Base-by-base conservation (phyloP, 2,888 invertebrate genomes). In the Zaprionus obscuricornis region DNA sequence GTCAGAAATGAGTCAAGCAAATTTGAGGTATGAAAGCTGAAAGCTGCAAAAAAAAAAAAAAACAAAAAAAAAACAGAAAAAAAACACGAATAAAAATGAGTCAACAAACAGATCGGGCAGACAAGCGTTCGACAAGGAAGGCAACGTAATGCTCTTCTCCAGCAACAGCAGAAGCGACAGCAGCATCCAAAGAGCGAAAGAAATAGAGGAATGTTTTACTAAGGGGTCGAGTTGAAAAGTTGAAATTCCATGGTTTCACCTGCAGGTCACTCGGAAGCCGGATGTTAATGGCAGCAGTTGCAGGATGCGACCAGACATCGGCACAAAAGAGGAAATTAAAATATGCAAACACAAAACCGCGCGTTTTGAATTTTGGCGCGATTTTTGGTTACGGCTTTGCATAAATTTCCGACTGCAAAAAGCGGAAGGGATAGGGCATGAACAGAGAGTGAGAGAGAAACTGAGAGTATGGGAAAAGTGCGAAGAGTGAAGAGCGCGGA, bases 271-370 rank as follows among this genome's bases (percentile, higher is more conserved):
- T 63, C 73, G 81, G 77, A 67, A 76, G 71, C 78, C 82, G 85
- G 78, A 85, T 74, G 85, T 74, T 76, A 66, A 71, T 62, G 71
- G 71, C 59, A 68, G 65, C 64, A 65, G 60, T 73, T 54, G 47
- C 73, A 70, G 71, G 66, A 71, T 64, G 57, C 58, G 57, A 26
- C 50, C 43, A 50, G 64, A 50, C 57, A 67, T 34, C 55, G 58
- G 58, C 43, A 85, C 78, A 81, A 82, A 82, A 87, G 78, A 87
- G 84, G 87, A 86, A 86, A 86, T 86, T 86, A 86, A 86, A 86
- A 87, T 87, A 87, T 87, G 82, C 85, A 72, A 65, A 76, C 74
- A 70, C 67, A 74, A 78, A 79, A 75, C 77, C 84, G 75, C 74
- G 74, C 84, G 72, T 83, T 86, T 84, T 78, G 79, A 78, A 74